These are phyloP conservation scores for Chrysomallon squamiferum DNA, from an alignment of 1,140 invertebrate species.

Conservation along the genomic window DNA sequence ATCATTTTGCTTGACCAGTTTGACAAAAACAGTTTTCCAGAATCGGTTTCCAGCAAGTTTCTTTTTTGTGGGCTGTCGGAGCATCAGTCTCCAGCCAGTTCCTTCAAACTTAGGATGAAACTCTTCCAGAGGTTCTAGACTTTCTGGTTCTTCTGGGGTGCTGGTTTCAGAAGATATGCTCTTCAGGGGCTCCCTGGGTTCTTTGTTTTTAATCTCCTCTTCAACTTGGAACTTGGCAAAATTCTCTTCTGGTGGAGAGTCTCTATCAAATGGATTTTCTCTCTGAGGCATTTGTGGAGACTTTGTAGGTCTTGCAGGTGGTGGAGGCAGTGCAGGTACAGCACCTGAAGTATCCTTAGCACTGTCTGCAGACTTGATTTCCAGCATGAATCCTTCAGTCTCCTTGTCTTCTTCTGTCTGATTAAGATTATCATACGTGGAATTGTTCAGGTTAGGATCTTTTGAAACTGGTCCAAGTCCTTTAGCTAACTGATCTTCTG, in stretches of 20 bases:
- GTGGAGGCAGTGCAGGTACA: slow-evolving; percentile 36
- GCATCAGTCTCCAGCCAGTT: slow-evolving; percentile 96
- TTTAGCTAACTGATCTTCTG: not conserved
- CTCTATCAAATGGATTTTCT: slow-evolving; percentile 83
- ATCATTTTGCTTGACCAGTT: slow-evolving; percentile 66
- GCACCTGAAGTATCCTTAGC: slow-evolving; percentile 11
- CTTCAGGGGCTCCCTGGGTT: slow-evolving; percentile 23
- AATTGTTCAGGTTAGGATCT: not conserved
- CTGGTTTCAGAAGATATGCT: slow-evolving; percentile 60
- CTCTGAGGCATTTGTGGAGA: slow-evolving; percentile 67
- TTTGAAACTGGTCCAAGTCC: slow-evolving; percentile 1
- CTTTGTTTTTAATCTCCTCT: slow-evolving; percentile 13
- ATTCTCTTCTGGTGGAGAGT: slow-evolving; percentile 62
- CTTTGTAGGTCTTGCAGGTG: slow-evolving; percentile 51
- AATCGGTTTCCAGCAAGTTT: slow-evolving; percentile 89
- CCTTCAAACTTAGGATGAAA: slow-evolving; percentile 81
- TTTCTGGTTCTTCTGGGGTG: slow-evolving; percentile 91
- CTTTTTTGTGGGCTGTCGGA: slow-evolving; percentile 96
- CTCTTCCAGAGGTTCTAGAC: slow-evolving; percentile 89
- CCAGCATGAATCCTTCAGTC: slow-evolving; percentile 33
- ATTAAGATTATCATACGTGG: slow-evolving; percentile 19
- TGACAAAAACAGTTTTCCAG: slow-evolving; percentile 97
- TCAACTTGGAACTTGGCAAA: slow-evolving; percentile 57
- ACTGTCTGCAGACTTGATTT: slow-evolving; percentile 41
- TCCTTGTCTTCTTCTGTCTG: slow-evolving; percentile 29